Percentiles rank a stretch among this genome's conserved stretches.
phyloP scores from a whole-genome alignment of 2,888 invertebrate genomes.

The Galeruca laticollis region DNA sequence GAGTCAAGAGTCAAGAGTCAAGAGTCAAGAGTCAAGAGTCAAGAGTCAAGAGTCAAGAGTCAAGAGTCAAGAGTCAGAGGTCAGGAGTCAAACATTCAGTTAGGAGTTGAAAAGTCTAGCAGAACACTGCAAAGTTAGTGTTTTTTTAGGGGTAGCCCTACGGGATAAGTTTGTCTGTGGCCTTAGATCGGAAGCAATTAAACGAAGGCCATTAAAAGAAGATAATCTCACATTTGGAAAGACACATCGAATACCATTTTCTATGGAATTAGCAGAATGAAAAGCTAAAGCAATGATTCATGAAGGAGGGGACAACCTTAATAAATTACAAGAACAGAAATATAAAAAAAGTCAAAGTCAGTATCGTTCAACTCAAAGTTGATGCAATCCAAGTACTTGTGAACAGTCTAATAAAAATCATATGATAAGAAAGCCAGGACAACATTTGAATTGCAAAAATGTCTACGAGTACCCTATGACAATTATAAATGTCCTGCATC shows the following conservation, averaged over 20 bases:
- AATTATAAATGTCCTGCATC: conserved; percentile 28
- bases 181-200: conserved; percentile 41
- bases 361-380: too few species aligned
- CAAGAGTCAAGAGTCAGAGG: conserved; percentile 44
- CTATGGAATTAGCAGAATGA: conserved; percentile 39
- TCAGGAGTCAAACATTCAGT: conserved; percentile 40
- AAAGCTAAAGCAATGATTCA: conserved; percentile 33
- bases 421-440: too few species aligned
- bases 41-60: too few species aligned
- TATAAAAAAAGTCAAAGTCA: too few species aligned
- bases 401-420: too few species aligned
- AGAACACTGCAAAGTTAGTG: conserved; percentile 49
- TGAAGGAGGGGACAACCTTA: conserved; percentile 2
- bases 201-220: conserved; percentile 44
- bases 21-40: too few species aligned
- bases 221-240: conserved; percentile 31
- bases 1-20: too few species aligned
- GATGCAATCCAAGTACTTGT: too few species aligned
- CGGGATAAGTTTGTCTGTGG: conserved; percentile 48
- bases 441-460: conserved; percentile 5
- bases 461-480: background rate
- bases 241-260: conserved; percentile 22
- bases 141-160: conserved; percentile 48
- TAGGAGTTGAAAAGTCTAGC: conserved; percentile 50
- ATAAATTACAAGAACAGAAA: background rate